Conservation (phyloP, 2,113 vertebrate genomes). For the Paratilapia polleni region DNA sequence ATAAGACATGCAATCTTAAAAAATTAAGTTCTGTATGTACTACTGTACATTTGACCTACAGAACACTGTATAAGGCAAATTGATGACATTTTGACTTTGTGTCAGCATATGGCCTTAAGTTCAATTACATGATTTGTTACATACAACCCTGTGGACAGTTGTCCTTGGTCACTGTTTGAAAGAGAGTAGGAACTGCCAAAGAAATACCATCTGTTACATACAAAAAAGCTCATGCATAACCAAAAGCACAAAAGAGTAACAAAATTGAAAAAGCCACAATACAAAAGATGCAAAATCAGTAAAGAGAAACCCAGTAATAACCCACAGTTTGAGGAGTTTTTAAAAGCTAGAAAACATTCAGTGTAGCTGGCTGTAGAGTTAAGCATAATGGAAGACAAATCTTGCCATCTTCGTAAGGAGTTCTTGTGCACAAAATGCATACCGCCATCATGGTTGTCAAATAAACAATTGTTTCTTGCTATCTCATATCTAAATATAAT, state of each 20-base stretch:
- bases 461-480: neutral
- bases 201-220: neutral
- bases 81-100: neutral
- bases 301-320: neutral
- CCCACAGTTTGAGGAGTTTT: no score
- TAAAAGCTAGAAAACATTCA: neutral
- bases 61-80: neutral
- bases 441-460: no score
- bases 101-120: neutral
- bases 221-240: neutral
- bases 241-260: neutral
- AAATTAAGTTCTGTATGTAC: neutral
- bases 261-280: neutral
- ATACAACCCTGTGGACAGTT: neutral
- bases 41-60: neutral
- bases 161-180: neutral
- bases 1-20: neutral
- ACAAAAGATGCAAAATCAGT: neutral
- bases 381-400: no score
- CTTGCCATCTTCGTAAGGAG: neutral
- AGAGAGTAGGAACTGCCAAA: neutral
- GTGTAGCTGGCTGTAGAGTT: neutral
- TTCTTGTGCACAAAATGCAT: no score
- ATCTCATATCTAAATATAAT: neutral
- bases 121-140: neutral